These are phyloP conservation scores for Acanthornis magna DNA, from an alignment of 2,797 vertebrate species.

Conservation along the genomic window DNA sequence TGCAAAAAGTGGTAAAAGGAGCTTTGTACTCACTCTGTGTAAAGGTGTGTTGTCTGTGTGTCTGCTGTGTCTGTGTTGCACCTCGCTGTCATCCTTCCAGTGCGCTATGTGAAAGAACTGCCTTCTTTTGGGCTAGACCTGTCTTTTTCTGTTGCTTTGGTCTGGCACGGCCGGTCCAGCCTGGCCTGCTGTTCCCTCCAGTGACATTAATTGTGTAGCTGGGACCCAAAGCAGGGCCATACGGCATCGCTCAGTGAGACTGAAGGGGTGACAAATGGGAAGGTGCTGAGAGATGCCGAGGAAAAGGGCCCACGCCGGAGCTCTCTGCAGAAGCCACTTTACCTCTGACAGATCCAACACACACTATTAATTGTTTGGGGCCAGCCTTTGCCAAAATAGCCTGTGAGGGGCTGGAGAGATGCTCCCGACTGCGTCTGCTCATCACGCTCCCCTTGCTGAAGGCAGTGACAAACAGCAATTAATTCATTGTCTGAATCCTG, in stretches of 20 bases:
- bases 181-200: neutral
- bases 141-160: neutral
- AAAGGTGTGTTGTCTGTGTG: neutral
- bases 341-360: conserved; percentile 12
- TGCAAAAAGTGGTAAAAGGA: conserved; percentile 47
- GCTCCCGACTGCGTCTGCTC: neutral
- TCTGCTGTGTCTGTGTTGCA: conserved; percentile 33
- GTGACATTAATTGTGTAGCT: neutral
- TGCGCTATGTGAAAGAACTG: rapidly evolving
- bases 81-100: neutral
- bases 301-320: neutral
- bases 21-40: neutral
- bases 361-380: neutral
- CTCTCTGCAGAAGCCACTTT: conserved; percentile 51
- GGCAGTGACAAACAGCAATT: conserved; percentile 12
- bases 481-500: conserved; percentile 30
- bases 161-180: neutral
- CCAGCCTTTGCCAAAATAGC: conserved; percentile 22
- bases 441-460: neutral
- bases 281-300: conserved; percentile 10
- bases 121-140: neutral
- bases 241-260: neutral
- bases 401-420: neutral
- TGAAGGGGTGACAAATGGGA: conserved; percentile 25
- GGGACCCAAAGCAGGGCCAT: neutral